Percentiles rank a stretch among this genome's conserved stretches.
Evolutionary conservation across 2,113 vertebrate species (phyloP).

Genomic region (Oncorhynchus keta): DNA sequence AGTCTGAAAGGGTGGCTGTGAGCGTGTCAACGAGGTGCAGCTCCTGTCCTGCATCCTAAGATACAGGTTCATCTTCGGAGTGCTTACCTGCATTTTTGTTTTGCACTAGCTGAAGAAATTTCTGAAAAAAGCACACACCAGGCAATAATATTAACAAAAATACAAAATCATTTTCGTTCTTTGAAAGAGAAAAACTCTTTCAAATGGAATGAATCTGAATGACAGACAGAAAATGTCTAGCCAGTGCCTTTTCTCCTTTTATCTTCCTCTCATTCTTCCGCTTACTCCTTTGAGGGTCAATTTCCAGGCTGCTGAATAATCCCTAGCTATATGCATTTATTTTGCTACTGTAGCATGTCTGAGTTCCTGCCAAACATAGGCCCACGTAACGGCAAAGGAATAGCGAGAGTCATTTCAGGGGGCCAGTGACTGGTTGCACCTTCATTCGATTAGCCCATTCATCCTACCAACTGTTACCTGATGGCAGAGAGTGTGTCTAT

Average conservation of each 20-base stretch:
- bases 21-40: conserved; percentile 8
- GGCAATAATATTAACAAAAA: too few species aligned
- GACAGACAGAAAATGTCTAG: not conserved
- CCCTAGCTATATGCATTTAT: not conserved
- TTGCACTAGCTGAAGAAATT: too few species aligned
- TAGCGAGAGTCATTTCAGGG: not conserved
- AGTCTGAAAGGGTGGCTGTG: not conserved
- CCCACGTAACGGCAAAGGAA: not conserved
- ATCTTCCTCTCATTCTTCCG: not conserved
- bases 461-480: not conserved
- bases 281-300: not conserved
- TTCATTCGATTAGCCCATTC: not conserved
- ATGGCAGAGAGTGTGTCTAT: too few species aligned
- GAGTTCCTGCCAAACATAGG: not conserved
- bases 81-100: too few species aligned
- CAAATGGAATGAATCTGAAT: too few species aligned
- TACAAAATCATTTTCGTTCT: too few species aligned
- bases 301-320: conserved; percentile 30
- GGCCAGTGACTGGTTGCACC: not conserved
- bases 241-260: conserved; percentile 1
- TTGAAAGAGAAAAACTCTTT: too few species aligned
- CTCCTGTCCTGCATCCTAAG: conserved; percentile 4
- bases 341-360: not conserved
- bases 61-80: not conserved
- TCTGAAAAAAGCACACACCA: too few species aligned